phyloP scores from a whole-genome alignment of 2,888 invertebrate genomes.

The Caenorhabditis sp. region DNA sequence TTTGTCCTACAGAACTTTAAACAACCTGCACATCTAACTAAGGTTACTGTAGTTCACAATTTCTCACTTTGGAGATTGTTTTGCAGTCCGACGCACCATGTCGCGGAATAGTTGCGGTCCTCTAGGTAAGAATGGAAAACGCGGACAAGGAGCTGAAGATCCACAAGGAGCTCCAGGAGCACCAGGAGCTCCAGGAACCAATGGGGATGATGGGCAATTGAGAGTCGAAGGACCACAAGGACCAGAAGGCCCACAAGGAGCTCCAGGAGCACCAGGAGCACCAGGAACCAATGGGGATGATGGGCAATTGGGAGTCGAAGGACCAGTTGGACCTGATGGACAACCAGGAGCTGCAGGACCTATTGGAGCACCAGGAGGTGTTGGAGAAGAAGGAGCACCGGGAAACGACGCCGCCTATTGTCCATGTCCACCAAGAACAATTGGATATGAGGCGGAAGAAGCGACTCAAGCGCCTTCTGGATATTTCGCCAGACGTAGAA shows the following conservation, averaged over 20 bases:
- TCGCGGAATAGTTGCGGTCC: no score
- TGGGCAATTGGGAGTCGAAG: conserved; percentile 32
- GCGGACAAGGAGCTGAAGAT: conserved; percentile 25
- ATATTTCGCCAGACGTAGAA: not conserved
- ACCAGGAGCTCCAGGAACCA: conserved; percentile 30
- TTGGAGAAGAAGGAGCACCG: conserved; percentile 27
- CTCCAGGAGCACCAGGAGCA: conserved; percentile 21
- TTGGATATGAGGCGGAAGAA: not conserved
- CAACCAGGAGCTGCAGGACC: conserved; percentile 26
- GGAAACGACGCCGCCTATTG: conserved; percentile 37
- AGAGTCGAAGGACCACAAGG: conserved; percentile 22
- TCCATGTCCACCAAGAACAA: conserved; percentile 10
- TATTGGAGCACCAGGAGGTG: conserved; percentile 15
- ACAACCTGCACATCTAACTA: no score
- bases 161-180: conserved; percentile 23
- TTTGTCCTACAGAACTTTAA: no score
- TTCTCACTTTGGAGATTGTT: no score
- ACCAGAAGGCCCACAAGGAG: conserved; percentile 27
- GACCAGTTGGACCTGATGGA: conserved; percentile 35
- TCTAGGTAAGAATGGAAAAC: conserved; percentile 19
- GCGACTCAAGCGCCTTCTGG: not conserved
- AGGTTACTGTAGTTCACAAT: no score
- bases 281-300: conserved; percentile 23
- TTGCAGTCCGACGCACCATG: no score
- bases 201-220: conserved; percentile 19